Conservation (phyloP, 2,113 vertebrate species). For the Pardalotus punctatus region DNA sequence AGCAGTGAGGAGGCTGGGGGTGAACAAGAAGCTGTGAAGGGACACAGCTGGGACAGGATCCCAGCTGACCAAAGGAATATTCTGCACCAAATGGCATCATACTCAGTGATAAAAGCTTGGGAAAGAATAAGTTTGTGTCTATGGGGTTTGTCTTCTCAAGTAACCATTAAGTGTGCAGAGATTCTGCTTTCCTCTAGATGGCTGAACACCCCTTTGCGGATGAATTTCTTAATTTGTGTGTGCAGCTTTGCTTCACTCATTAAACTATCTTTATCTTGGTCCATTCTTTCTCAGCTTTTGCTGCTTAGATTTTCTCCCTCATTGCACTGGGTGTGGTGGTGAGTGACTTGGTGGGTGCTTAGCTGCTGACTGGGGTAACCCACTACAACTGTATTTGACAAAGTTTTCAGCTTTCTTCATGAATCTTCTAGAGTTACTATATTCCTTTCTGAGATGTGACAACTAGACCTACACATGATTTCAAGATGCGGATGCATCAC, state of each 20-base stretch:
- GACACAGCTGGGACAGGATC: background rate
- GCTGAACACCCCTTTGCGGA: background rate
- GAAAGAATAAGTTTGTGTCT: background rate
- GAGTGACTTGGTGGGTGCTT: background rate
- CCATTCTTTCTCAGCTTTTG: background rate
- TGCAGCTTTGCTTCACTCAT: background rate
- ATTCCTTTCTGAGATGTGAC: background rate
- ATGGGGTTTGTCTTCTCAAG: background rate
- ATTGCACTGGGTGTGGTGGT: accelerated
- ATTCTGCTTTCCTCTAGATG: background rate
- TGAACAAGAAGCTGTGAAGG: background rate
- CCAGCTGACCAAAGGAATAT: background rate
- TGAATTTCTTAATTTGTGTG: background rate
- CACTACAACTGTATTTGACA: background rate
- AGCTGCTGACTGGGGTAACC: background rate
- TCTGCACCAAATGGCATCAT: background rate
- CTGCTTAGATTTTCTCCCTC: background rate
- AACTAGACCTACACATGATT: background rate
- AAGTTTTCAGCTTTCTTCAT: background rate
- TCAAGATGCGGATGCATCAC: background rate
- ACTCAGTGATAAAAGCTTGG: background rate
- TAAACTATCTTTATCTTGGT: background rate
- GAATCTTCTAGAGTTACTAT: background rate
- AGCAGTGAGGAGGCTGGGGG: background rate
- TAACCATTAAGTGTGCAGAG: background rate